A percentile compares a stretch with the other conserved stretches of the same genome.
phyloP scores from a whole-genome alignment of 2,888 invertebrate genomes.

The Xestia ashworthii region DNA sequence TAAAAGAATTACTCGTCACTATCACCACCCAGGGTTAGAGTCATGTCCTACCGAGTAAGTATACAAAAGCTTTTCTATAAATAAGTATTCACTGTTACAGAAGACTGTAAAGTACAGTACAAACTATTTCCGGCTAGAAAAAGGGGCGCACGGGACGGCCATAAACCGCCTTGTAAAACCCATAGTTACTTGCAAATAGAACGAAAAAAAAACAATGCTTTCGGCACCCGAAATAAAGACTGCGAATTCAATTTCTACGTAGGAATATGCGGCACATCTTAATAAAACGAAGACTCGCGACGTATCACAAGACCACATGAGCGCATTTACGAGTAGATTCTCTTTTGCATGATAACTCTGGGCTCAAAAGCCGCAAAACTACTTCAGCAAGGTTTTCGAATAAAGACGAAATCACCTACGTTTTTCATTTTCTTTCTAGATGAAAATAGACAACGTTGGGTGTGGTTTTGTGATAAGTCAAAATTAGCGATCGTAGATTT shows the following conservation, averaged over 20 bases:
- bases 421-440: not conserved
- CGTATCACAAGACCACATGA: slow-evolving; percentile 6
- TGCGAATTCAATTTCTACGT: slow-evolving; percentile 48
- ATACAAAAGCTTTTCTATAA: not conserved
- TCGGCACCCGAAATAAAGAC: slow-evolving; percentile 23
- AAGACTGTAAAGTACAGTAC: not conserved
- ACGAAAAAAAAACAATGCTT: slow-evolving; percentile 31
- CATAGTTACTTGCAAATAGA: not conserved
- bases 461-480: not conserved
- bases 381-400: not conserved
- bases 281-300: slow-evolving; percentile 34
- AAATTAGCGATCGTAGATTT: not conserved
- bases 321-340: slow-evolving; percentile 34
- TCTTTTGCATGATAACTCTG: not conserved
- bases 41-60: not conserved
- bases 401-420: not conserved
- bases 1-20: not conserved
- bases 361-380: not conserved
- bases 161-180: not conserved
- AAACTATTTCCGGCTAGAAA: not conserved
- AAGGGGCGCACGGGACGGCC: not conserved
- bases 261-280: slow-evolving; percentile 40
- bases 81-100: not conserved
- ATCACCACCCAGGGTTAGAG: not conserved
- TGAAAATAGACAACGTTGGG: not conserved